These are phyloP conservation scores for Hystrix cristata DNA, from an alignment of 2,113 vertebrate species.

Conservation along the genomic window DNA sequence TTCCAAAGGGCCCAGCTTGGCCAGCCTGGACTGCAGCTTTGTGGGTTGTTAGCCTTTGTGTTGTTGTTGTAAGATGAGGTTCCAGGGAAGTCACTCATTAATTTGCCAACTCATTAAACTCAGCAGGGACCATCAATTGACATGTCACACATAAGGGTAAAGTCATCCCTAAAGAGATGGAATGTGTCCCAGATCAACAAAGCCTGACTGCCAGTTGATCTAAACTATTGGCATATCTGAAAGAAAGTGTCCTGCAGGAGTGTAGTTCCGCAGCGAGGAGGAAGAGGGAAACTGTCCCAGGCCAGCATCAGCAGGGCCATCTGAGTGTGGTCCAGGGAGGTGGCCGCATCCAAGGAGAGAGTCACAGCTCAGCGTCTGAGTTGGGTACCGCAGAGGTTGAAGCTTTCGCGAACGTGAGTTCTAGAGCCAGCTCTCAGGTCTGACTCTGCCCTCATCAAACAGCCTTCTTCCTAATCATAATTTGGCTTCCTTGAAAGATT, in stretches of 20 bases:
- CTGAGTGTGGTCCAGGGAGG: background rate
- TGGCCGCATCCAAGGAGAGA: background rate
- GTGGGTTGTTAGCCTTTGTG: constrained; percentile 24
- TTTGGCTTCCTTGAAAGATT: constrained; percentile 5
- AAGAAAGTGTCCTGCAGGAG: constrained; percentile 13
- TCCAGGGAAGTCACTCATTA: background rate
- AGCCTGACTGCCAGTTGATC: background rate
- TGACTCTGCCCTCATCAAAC: background rate
- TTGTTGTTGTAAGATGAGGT: background rate
- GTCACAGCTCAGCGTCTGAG: background rate
- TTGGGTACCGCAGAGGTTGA: background rate
- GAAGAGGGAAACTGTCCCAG: background rate
- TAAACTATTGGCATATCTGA: background rate
- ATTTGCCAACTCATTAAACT: constrained; percentile 37
- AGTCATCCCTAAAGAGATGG: background rate
- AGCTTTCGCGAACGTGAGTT: background rate
- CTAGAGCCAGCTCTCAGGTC: background rate
- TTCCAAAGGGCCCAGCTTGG: background rate
- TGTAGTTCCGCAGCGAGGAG: background rate
- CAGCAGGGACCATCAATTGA: background rate
- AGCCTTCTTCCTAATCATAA: constrained; percentile 21
- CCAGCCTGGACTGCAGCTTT: background rate
- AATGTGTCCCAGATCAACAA: background rate
- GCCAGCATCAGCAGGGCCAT: background rate
- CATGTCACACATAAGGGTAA: background rate